Evolutionary conservation across 2,113 vertebrate species (phyloP), one percentile per base, ranked within the genome.

Genomic region (Prietella phreatophila): DNA sequence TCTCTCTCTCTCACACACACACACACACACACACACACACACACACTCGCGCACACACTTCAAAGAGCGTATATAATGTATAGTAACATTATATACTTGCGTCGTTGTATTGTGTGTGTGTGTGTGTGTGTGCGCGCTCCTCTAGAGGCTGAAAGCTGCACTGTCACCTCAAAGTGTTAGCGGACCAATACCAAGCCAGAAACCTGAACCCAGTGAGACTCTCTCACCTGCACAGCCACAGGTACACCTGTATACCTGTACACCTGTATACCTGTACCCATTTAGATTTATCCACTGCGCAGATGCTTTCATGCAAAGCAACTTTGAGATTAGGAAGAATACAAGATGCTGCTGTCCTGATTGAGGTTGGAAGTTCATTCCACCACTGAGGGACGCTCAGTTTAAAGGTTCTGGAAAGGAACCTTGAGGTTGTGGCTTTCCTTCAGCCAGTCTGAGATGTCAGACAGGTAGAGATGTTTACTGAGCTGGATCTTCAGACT

Each of bases 161-260:
- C 93, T 99, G 88, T 95, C 95, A 2, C 95, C 96, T 83, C 96
- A 97, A 90, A 95, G 94, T 0, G 93, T 87, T 96, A 2, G 93
- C 93, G 73, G 90, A 90, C 60, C 83, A 85, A 65, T 71, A 65
- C 83, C 88, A 85, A 80, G 65, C 73, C 90, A 87, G 63, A 90
- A 87, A 85, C 87, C 86, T 69, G 97, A 97, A 58, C 96, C 97
- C 90, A 97, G 97, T 0, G 97, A 98, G 1, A 95, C 97, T 17
- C 97, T 96, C 0, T 99, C 97, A 80, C 97, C 98, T 22, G 97
- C 97, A 73, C 98, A 98, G 84, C 97, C 97, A 61, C 97, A 99
- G 96, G 97, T 98, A 80, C 82, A 78, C 69, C 63, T 65, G 61
- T 65, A 65, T 4, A 67, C 13, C 11, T 47, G 42, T 67, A 33